Percentiles rank a stretch among this genome's conserved stretches.
Conservation (phyloP, 2,113 vertebrate species). For the Ophthalmolycus amberensis region DNA sequence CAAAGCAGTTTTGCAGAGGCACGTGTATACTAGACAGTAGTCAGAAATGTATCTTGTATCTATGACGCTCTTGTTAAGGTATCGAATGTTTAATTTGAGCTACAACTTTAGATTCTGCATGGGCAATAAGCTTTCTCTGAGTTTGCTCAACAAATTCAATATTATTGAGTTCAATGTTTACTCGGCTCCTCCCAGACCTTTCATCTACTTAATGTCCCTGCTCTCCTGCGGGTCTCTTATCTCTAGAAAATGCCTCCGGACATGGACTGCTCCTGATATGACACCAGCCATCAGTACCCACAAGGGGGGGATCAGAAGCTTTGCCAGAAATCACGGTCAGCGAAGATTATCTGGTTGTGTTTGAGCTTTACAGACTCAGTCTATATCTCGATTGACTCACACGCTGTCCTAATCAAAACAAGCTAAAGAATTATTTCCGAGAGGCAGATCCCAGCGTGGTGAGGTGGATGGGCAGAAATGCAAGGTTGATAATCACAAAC, state of each 20-base stretch:
- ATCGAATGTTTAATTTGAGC: slow-evolving; percentile 11
- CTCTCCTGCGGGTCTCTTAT: slow-evolving; percentile 61
- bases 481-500: not conserved
- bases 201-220: slow-evolving; percentile 55
- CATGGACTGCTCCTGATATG: slow-evolving; percentile 58
- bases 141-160: slow-evolving; percentile 48
- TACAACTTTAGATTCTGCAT: slow-evolving; percentile 6
- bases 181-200: slow-evolving; percentile 51
- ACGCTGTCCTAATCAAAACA: slow-evolving; percentile 13
- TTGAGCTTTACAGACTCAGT: slow-evolving; percentile 47
- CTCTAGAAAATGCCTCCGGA: slow-evolving; percentile 65
- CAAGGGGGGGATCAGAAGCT: slow-evolving; percentile 51
- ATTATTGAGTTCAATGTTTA: slow-evolving; percentile 55
- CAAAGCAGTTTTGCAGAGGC: slow-evolving; percentile 25
- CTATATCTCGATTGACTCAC: slow-evolving; percentile 27
- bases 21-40: no score
- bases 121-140: slow-evolving; percentile 31
- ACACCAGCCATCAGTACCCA: slow-evolving; percentile 36
- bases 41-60: not conserved
- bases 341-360: slow-evolving; percentile 65
- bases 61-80: not conserved
- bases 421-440: slow-evolving; percentile 31
- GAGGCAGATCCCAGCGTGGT: slow-evolving; percentile 2
- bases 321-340: slow-evolving; percentile 55
- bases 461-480: not conserved